phyloP scores from a whole-genome alignment of 2,797 vertebrate species.

The Perodicticus potto region DNA sequence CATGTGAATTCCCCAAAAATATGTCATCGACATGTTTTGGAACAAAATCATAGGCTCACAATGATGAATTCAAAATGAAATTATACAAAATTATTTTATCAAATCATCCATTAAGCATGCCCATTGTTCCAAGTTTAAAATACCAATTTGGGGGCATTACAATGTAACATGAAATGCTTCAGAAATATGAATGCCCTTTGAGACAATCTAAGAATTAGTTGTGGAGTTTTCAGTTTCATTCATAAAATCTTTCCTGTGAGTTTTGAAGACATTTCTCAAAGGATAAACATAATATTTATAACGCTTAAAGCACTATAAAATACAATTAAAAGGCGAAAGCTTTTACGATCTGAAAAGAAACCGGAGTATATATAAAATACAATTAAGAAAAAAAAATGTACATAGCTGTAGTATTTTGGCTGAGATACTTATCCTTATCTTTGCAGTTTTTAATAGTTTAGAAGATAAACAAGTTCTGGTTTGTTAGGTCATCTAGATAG shows the following conservation, averaged over 20 bases:
- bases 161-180: conserved; percentile 29
- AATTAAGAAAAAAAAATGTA: not conserved
- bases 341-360: no score
- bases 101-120: conserved; percentile 1
- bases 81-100: not conserved
- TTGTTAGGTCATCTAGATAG: not conserved
- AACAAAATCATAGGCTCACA: not conserved
- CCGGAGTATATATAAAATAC: not conserved
- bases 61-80: conserved; percentile 28
- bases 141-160: not conserved
- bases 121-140: not conserved
- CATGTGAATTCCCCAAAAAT: not conserved
- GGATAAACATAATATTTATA: not conserved
- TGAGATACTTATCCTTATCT: not conserved
- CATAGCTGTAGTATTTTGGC: not conserved
- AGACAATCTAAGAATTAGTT: not conserved
- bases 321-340: not conserved
- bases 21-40: not conserved
- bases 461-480: not conserved
- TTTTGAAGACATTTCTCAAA: not conserved
- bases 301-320: not conserved
- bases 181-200: not conserved
- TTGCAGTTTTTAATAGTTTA: not conserved
- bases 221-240: not conserved
- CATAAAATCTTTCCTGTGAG: not conserved